Percentiles rank a stretch among this genome's conserved stretches.
Evolutionary conservation across 2,113 vertebrate genomes (phyloP).

Genomic region (Ceuthmochares aereus): DNA sequence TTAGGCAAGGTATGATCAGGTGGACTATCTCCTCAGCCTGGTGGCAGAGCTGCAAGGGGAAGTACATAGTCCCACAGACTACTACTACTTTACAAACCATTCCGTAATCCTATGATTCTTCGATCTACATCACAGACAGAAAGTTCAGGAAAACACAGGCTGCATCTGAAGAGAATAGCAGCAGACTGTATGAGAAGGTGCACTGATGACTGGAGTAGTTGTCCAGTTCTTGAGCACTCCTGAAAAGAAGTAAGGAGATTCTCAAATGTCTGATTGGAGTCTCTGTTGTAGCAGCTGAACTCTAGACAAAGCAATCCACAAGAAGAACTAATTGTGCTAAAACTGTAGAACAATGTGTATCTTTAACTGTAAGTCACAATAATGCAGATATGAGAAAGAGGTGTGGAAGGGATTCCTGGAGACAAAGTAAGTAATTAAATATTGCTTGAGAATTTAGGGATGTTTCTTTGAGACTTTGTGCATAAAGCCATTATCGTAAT

Average conservation of each 20-base stretch:
- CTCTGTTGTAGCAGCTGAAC: not conserved
- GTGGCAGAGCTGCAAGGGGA: too few relatives aligned
- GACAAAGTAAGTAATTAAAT: not conserved
- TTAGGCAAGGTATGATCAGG: too few relatives aligned
- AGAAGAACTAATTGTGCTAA: not conserved
- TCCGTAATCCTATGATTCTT: too few relatives aligned
- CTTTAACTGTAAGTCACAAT: not conserved
- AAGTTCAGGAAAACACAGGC: not conserved
- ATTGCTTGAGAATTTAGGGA: not conserved
- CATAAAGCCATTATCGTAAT: not conserved
- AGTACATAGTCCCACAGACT: too few relatives aligned
- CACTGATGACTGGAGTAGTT: not conserved
- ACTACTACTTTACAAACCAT: too few relatives aligned
- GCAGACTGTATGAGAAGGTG: not conserved
- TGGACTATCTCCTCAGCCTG: too few relatives aligned
- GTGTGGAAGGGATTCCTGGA: not conserved
- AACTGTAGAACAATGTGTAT: not conserved
- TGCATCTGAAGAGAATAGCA: not conserved
- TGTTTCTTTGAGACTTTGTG: not conserved
- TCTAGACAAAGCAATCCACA: not conserved
- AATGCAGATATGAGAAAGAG: not conserved
- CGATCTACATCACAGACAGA: not conserved
- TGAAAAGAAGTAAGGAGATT: not conserved
- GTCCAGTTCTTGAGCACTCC: not conserved
- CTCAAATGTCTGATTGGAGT: not conserved